phyloP scores from a whole-genome alignment of 2,113 vertebrate species.

The Plectropomus leopardus region DNA sequence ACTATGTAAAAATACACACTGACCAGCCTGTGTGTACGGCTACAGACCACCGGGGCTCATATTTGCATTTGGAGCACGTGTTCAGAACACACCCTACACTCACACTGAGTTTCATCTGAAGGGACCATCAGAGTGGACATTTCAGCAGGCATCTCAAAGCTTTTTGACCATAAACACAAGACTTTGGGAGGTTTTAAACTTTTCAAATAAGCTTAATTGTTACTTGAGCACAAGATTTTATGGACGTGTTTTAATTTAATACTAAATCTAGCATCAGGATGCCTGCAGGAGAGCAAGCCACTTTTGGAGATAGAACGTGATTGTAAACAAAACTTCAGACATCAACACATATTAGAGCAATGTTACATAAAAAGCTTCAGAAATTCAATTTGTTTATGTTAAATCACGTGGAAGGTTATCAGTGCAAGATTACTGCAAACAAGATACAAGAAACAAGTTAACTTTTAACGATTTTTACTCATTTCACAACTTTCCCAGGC shows the following conservation, averaged over 20 bases:
- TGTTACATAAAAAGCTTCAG: too few relatives aligned
- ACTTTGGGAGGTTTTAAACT: neutral
- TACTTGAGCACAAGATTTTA: neutral
- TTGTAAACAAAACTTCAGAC: too few relatives aligned
- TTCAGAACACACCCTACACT: slow-evolving; percentile 37
- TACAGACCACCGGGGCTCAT: slow-evolving; percentile 55
- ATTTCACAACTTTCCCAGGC: too few relatives aligned
- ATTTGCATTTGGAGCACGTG: slow-evolving; percentile 57
- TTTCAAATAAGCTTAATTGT: neutral
- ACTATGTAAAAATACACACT: slow-evolving; percentile 73
- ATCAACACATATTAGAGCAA: too few relatives aligned
- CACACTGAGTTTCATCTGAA: slow-evolving; percentile 9
- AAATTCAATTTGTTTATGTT: too few relatives aligned
- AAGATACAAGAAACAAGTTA: too few relatives aligned
- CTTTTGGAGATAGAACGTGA: too few relatives aligned
- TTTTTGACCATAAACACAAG: too few relatives aligned
- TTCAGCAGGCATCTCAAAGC: neutral
- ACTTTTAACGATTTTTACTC: too few relatives aligned
- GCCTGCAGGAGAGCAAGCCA: neutral
- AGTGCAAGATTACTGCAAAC: too few relatives aligned
- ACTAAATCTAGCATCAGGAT: neutral
- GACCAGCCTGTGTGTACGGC: slow-evolving; percentile 31
- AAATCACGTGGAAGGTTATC: too few relatives aligned
- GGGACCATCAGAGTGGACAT: neutral
- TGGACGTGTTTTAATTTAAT: neutral